Evolutionary conservation across 2,888 invertebrate species (phyloP), one percentile per base, ranked within the genome.

Genomic region (Rhodophaea formosa): DNA sequence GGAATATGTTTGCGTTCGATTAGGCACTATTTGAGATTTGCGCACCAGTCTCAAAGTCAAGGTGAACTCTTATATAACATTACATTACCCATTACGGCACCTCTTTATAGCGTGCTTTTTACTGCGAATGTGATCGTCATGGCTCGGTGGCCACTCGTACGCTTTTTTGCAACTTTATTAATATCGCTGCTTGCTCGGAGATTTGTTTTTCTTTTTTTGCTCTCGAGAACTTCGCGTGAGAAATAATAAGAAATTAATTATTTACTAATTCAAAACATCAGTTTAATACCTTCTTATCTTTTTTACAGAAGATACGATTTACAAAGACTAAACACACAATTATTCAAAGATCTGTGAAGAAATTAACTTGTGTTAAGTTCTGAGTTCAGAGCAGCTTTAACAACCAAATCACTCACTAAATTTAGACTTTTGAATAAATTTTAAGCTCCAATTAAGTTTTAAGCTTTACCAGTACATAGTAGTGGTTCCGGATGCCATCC

Each of bases 1-100:
- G 16, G 49, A 56, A 56, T 57, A 60, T 59, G 56, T 61, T 59
- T 53, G 44, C 30, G 12, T 39, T 51, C 17, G 16, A 51, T 51
- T 35, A 17, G 35, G 35, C 12, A 12, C 15, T 30, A 47, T 47
- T 16, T 39, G 17, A 8, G 30, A 30, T 47, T 16, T 17, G 35
- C 17, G 51, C 51, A 46, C 32, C 62, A 63, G 64, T 59, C 56
- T 61, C 63, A 57, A 61, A 66, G 64, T 69, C 69, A 71, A 71
- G 71, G 71, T 65, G 56, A 71, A 61, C 52, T 51, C 7, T 71
- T 69, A 68, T 65, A 52, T 66, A 64, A 69, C 47, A 53, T 60
- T 57, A 62, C 58, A 53, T 59, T 56, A 62, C 56, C 60, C 62
- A 56, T 61, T 60, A 57, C 53, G 39, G 57, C 14, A 51, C 35